phyloP scores from a whole-genome alignment of 2,797 vertebrate genomes.

The Pteropus rufus region DNA sequence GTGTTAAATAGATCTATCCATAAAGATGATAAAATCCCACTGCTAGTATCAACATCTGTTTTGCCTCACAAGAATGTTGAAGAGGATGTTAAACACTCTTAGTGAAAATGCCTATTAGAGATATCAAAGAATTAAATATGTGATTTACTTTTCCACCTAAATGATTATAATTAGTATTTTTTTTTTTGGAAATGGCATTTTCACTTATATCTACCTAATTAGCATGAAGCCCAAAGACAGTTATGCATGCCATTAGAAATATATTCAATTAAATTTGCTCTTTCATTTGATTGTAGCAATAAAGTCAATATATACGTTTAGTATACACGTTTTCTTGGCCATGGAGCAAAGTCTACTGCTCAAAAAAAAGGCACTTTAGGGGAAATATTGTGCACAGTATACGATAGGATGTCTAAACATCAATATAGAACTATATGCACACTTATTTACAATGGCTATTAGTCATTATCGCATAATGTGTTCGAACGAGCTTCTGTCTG shows the following conservation, averaged over 20 bases:
- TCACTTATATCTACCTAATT: slow-evolving; percentile 35
- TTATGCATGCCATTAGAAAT: slow-evolving; percentile 32
- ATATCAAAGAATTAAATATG: neutral
- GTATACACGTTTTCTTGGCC: neutral
- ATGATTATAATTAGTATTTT: slow-evolving; percentile 10
- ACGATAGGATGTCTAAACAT: neutral
- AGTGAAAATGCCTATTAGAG: neutral
- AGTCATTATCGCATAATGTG: neutral
- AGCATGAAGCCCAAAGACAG: slow-evolving; percentile 28
- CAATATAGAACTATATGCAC: neutral
- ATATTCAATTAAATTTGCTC: slow-evolving; percentile 42
- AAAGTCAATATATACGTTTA: neutral
- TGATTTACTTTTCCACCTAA: slow-evolving; percentile 36
- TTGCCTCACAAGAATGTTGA: neutral
- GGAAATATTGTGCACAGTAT: neutral
- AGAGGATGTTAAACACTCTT: neutral
- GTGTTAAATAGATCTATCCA: neutral
- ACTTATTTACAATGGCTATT: neutral
- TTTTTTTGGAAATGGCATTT: slow-evolving; percentile 53
- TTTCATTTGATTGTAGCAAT: slow-evolving; percentile 43
- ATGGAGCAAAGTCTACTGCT: neutral
- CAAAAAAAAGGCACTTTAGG: neutral
- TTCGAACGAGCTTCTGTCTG: neutral
- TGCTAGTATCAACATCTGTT: neutral
- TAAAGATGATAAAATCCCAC: neutral